A percentile compares a stretch with the other conserved stretches of the same genome.
phyloP scores from a whole-genome alignment of 2,797 vertebrate species.

The Tiaroga cobitis region DNA sequence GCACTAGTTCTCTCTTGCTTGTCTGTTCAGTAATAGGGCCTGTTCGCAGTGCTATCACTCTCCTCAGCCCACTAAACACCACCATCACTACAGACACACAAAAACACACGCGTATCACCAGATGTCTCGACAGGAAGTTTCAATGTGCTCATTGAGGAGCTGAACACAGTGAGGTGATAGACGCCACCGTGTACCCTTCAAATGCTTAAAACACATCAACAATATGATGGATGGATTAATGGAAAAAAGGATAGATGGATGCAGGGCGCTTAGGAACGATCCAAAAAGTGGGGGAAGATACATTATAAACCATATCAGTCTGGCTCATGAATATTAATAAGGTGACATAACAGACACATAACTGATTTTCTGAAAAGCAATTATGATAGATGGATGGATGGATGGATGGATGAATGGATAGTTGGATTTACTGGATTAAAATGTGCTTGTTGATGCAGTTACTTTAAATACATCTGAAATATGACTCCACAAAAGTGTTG shows the following conservation, averaged over 20 bases:
- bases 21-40: conserved; percentile 45
- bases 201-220: background rate
- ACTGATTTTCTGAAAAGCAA: background rate
- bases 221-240: conserved; percentile 15
- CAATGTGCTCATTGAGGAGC: conserved; percentile 1
- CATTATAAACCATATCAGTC: background rate
- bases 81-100: conserved; percentile 39
- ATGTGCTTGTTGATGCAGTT: background rate
- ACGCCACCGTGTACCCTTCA: conserved; percentile 4
- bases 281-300: background rate
- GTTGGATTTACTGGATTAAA: background rate
- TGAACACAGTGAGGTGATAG: conserved; percentile 4
- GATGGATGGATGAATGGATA: background rate
- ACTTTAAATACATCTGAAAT: conserved; percentile 7
- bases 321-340: background rate
- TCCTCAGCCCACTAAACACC: conserved; percentile 45
- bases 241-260: background rate
- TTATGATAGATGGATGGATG: background rate
- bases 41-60: conserved; percentile 44
- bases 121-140: conserved; percentile 22
- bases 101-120: conserved; percentile 13
- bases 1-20: conserved; percentile 51
- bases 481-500: background rate
- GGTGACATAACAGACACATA: background rate
- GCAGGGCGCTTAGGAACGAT: background rate